A percentile compares a stretch with the other conserved stretches of the same genome.
phyloP scores from a whole-genome alignment of 1,140 invertebrate genomes.

The Condylostylus longicornis region DNA sequence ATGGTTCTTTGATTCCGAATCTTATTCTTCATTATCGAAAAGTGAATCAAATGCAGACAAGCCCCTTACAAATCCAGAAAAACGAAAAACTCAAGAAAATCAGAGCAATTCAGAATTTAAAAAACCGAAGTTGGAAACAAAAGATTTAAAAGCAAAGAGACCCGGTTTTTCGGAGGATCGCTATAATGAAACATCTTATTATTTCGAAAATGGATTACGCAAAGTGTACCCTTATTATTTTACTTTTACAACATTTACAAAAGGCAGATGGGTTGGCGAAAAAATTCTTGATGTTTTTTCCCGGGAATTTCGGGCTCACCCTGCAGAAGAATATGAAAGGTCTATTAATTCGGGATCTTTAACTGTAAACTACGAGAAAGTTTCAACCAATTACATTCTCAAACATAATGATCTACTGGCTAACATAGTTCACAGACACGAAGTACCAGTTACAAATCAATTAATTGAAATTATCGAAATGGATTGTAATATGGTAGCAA shows the following conservation, averaged over 20 bases:
- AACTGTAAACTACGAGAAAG: constrained; percentile 88
- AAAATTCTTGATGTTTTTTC: constrained; percentile 88
- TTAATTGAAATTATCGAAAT: too few relatives aligned
- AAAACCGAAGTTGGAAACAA: constrained; percentile 85
- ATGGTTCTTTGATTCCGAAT: too few relatives aligned
- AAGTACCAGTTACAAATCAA: too few relatives aligned
- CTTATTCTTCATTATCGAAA: too few relatives aligned
- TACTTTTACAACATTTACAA: constrained; percentile 92
- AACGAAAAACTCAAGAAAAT: too few relatives aligned
- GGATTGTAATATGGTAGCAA: too few relatives aligned
- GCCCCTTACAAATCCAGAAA: too few relatives aligned
- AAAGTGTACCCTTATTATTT: constrained; percentile 99
- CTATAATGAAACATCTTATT: constrained; percentile 90
- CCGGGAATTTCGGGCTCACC: constrained; percentile 83
- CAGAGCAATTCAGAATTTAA: too few relatives aligned
- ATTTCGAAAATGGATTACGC: constrained; percentile 89
- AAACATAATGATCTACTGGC: constrained; percentile 89
- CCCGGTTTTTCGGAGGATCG: constrained; percentile 83
- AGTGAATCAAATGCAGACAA: too few relatives aligned
- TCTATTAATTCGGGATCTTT: constrained; percentile 81
- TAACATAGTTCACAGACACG: constrained; percentile 91
- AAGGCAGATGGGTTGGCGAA: constrained; percentile 93
- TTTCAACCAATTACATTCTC: constrained; percentile 79
- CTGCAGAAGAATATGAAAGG: constrained; percentile 78
- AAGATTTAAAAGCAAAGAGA: constrained; percentile 79